Evolutionary conservation across 2,113 vertebrate genomes (phyloP).

Genomic region (Saimiri boliviensis): DNA sequence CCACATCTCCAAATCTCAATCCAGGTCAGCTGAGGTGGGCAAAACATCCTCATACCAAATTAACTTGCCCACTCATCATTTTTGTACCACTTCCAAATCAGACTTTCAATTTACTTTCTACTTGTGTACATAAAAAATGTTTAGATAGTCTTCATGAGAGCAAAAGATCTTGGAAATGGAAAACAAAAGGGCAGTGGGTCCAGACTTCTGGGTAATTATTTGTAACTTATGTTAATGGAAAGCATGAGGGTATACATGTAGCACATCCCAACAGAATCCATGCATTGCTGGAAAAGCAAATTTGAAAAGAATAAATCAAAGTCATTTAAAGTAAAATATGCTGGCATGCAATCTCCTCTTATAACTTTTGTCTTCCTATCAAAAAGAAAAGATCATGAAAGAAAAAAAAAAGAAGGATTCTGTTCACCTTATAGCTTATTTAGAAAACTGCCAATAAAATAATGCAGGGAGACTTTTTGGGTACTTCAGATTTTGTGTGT

Average conservation of each 20-base stretch:
- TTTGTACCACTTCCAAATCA: slow-evolving; percentile 29
- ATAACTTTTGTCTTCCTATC: not conserved
- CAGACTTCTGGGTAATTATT: not conserved
- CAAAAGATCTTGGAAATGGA: not conserved
- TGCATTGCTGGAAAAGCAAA: slow-evolving; percentile 10
- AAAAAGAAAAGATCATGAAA: slow-evolving; percentile 21
- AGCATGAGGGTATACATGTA: not conserved
- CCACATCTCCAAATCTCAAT: not conserved
- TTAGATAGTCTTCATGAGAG: not conserved
- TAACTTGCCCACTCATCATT: not conserved
- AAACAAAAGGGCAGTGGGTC: not conserved
- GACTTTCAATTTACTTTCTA: slow-evolving; percentile 1
- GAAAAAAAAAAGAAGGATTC: not conserved
- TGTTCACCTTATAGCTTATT: not conserved
- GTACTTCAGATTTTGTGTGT: not conserved
- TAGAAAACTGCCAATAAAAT: not conserved
- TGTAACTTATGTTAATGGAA: not conserved
- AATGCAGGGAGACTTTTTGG: not conserved
- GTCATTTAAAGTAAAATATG: not conserved
- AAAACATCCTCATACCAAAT: not conserved
- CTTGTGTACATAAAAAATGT: not conserved
- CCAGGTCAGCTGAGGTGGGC: not conserved
- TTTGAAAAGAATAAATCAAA: slow-evolving; percentile 16
- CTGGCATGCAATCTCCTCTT: not conserved
- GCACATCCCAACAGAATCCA: slow-evolving; percentile 18